phyloP scores from a whole-genome alignment of 2,888 invertebrate species.

The Drosophila borealis region DNA sequence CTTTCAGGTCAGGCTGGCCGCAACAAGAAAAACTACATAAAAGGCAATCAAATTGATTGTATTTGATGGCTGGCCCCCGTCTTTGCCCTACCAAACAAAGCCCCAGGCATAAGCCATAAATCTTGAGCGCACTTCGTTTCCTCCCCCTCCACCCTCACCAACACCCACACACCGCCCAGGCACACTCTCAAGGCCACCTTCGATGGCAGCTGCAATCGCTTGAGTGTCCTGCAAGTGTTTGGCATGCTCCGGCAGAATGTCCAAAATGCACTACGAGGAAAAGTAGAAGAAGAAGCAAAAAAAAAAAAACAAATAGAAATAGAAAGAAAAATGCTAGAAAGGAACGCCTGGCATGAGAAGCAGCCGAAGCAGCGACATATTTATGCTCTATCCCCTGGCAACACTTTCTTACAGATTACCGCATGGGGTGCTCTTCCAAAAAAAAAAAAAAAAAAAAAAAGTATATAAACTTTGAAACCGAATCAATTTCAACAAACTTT shows the following conservation, averaged over 20 bases:
- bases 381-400: slow-evolving; percentile 54
- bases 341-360: slow-evolving; percentile 20
- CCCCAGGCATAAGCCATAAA: slow-evolving; percentile 66
- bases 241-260: slow-evolving; percentile 62
- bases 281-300: slow-evolving; percentile 25
- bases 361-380: slow-evolving; percentile 47
- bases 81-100: slow-evolving; percentile 24
- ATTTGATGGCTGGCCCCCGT: slow-evolving; percentile 64
- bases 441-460: not conserved
- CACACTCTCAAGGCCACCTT: slow-evolving; percentile 6
- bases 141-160: not conserved
- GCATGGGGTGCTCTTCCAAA: slow-evolving; percentile 11
- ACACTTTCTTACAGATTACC: slow-evolving; percentile 29
- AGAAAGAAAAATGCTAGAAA: slow-evolving; percentile 23
- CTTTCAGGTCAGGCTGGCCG: slow-evolving; percentile 15
- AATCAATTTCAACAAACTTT: slow-evolving; percentile 27
- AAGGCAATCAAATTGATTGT: slow-evolving; percentile 77
- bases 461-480: slow-evolving; percentile 15
- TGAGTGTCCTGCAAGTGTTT: slow-evolving; percentile 68
- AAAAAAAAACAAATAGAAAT: slow-evolving; percentile 23
- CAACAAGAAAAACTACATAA: slow-evolving; percentile 25
- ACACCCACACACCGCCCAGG: not conserved
- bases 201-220: slow-evolving; percentile 61
- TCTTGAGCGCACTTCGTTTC: slow-evolving; percentile 71
- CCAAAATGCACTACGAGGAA: slow-evolving; percentile 69